phyloP scores from a whole-genome alignment of 1,140 invertebrate species.

The Cyclargus thomasi region DNA sequence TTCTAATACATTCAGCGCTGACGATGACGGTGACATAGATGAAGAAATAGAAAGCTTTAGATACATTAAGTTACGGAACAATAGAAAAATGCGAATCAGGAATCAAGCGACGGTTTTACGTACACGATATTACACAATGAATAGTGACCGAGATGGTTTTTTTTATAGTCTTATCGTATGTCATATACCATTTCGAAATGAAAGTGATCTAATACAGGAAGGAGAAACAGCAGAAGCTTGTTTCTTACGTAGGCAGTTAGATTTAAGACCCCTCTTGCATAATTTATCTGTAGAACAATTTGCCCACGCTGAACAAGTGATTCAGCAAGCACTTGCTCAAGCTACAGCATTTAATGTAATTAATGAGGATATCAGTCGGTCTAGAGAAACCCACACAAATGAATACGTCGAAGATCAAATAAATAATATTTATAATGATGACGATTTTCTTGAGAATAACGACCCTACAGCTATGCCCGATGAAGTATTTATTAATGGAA shows the following conservation, averaged over 20 bases:
- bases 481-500: neutral
- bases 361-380: neutral
- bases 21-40: too few species aligned
- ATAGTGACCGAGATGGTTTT: neutral
- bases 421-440: neutral
- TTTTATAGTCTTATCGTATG: neutral
- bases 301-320: slow-evolving; percentile 12
- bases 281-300: slow-evolving; percentile 7
- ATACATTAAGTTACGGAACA: too few species aligned
- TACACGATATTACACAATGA: neutral
- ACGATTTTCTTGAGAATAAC: neutral
- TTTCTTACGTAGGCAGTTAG: neutral
- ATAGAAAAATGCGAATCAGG: too few species aligned
- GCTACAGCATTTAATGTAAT: slow-evolving; percentile 2
- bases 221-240: slow-evolving; percentile 11
- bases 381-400: neutral
- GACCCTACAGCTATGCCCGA: neutral
- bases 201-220: too few species aligned
- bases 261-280: neutral
- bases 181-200: too few species aligned
- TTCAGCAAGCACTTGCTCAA: slow-evolving; percentile 13
- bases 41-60: too few species aligned
- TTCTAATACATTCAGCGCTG: too few species aligned
- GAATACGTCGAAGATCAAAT: neutral
- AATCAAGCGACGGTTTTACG: too few species aligned